These are phyloP conservation scores for Amphiprion ocellaris DNA, from an alignment of 2,113 vertebrate species.

Conservation along the genomic window DNA sequence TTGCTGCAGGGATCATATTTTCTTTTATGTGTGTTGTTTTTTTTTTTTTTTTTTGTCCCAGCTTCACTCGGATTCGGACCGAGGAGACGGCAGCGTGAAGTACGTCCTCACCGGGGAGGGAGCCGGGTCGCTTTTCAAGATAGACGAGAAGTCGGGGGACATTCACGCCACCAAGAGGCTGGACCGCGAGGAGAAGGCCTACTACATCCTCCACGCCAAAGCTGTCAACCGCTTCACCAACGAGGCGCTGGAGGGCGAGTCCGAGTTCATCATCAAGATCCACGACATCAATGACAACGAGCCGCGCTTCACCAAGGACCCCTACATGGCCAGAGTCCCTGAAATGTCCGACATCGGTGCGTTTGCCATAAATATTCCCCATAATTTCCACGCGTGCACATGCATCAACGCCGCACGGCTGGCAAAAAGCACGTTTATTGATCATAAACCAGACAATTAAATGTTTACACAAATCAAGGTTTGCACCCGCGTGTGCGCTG, in stretches of 20 bases:
- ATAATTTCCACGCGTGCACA: too few relatives aligned
- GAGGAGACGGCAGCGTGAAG: constrained; percentile 91
- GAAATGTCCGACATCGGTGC: constrained; percentile 96
- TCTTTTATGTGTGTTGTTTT: not conserved
- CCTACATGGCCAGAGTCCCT: constrained; percentile 90
- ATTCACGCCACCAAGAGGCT: constrained; percentile 96
- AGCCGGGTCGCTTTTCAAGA: constrained; percentile 94
- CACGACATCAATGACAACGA: constrained; percentile 99
- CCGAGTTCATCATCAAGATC: constrained; percentile 98
- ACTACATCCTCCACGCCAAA: constrained; percentile 93
- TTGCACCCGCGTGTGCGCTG: not conserved
- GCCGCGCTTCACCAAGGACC: constrained; percentile 92
- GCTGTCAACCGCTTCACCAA: constrained; percentile 92
- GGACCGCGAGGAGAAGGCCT: constrained; percentile 95
- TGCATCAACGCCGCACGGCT: too few relatives aligned
- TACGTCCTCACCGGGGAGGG: constrained; percentile 97
- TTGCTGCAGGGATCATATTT: not conserved
- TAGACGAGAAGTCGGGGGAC: constrained; percentile 97
- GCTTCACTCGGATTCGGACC: constrained; percentile 96
- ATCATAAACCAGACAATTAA: constrained; percentile 23
- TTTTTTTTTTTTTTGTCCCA: constrained; percentile 70
- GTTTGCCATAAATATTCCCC: constrained; percentile 35
- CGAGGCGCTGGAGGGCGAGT: constrained; percentile 93
- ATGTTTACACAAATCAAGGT: constrained; percentile 35
- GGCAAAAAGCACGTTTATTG: constrained; percentile 8